Evolutionary conservation across 2,797 vertebrate genomes (phyloP).

Genomic region (Notamacropus eugenii): DNA sequence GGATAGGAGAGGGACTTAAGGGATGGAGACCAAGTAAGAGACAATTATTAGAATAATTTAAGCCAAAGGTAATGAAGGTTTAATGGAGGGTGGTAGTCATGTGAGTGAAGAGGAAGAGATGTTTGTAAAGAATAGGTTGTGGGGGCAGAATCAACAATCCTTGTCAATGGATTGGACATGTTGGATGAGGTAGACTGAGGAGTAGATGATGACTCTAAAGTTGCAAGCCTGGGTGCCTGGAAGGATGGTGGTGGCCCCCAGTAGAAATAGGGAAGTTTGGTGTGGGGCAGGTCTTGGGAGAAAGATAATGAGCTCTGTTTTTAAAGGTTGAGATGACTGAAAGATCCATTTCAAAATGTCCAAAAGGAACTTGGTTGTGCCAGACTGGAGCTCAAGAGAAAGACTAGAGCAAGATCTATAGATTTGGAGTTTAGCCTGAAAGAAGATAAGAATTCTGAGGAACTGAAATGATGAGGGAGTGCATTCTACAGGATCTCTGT

Average conservation of each 20-base stretch:
- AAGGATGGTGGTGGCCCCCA: neutral
- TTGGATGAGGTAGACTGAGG: neutral
- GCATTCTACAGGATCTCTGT: neutral
- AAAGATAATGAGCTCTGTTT: neutral
- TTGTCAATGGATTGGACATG: neutral
- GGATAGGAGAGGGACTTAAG: neutral
- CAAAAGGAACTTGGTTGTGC: neutral
- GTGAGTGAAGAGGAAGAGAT: too few species aligned
- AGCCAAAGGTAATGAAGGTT: rapidly evolving
- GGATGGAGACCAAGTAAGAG: neutral
- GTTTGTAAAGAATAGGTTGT: neutral
- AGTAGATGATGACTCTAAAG: neutral
- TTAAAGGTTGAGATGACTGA: neutral
- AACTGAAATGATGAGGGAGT: neutral
- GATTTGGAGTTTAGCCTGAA: neutral
- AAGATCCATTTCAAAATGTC: neutral
- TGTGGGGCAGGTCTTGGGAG: neutral
- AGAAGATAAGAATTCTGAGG: neutral
- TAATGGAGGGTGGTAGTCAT: neutral
- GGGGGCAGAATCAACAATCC: neutral
- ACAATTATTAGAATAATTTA: neutral
- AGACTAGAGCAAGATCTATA: neutral
- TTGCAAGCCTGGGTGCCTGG: too few species aligned
- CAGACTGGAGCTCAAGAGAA: neutral
- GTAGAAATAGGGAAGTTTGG: neutral